Evolutionary conservation across 1,140 invertebrate genomes (phyloP), one percentile per base, ranked within the genome.

Genomic region (Micrasema minimum): DNA sequence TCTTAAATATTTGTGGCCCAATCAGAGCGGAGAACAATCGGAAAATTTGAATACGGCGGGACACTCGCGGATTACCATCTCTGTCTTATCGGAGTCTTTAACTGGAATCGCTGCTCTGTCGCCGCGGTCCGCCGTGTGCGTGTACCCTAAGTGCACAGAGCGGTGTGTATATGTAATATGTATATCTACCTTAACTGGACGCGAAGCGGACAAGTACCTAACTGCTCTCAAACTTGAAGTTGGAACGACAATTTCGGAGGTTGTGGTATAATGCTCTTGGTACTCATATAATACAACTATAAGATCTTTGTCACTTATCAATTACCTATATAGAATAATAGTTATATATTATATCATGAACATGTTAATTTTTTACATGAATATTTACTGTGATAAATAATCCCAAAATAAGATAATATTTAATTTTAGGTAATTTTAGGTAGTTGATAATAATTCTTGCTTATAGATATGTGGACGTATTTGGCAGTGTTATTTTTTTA

Each of bases 51-150:
- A 69, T 69, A 69, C 50, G 31, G 35, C 53, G 53, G 66, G 66
- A 69, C 64, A 41, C 51, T 64, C 53, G 35, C 38, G 72, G 69
- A 71, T 70, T 74, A 71, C 48, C 57, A 67, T 67, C 48, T 50
- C 38, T 59, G 18, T 61, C 64, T 66, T 67, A 74, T 74, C 72
- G 69, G 65, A 51, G 46, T 48, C 57, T 64, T 65, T 71, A 67
- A 51, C 57, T 67, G 16, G 72, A 61, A 71, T 71, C 69, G 62
- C 62, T 68, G 72, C 64, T 67, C 67, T 66, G 72, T 65, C 72
- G 41, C 41, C 38, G 38, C 23, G 11, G 14, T 35, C 65, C 16
- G 48, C 31, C 10, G 35, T 43, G 14, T 20, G 18, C 38, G 35
- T 41, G 23, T 41, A 59, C 16, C 23, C 18, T 31, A 18, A 4